Base-by-base conservation (phyloP, 2,113 vertebrate genomes). In the Crypturellus undulatus region DNA sequence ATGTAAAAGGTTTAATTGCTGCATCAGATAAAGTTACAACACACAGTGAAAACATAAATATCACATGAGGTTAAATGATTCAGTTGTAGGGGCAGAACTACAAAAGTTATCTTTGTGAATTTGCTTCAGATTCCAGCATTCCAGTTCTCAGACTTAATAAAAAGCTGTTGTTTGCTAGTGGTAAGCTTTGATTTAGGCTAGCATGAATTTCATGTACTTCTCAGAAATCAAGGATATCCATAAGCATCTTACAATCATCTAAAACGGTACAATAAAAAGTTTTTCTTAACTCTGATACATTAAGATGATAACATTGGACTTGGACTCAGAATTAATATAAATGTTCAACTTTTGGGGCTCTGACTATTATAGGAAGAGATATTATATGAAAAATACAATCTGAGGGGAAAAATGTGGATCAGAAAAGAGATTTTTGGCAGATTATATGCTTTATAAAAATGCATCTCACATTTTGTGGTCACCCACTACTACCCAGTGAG, bases 241-340 rank as follows among this genome's bases (percentile, higher is more conserved):
- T 75, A 71, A 64, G 85, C 65, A 69, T 54, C 68, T 93, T 71
- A 70, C 25, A 71, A 13, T 87, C 79, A 81, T 65, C 26, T 94
- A 95, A 83, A 36, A 87, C 91, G 26, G 40, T 86, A 52, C 60
- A 94, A 77, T 73, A 86, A 90, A 77, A 63, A 82, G 12, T 75
- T 63, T 73, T 73, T 34, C 87, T 71, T 59, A 45, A 84, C 81
- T 60, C 3, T 13, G 20, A 49, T 71, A 43, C 1, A 60, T 60
- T 89, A 60, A 86, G 38, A 84, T 84, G 64, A 60, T 87, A 95
- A 76, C 45, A 45, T 21, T 94, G 38, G 9, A 84, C 47, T 86
- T 80, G 85, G 13, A 70, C 5, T 21, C 9, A 56, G 21, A 17
- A 89, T 81, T 84, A 78, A 59, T 18, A 40, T 10, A 58, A 36